phyloP scores from a whole-genome alignment of 2,113 vertebrate species.

The Xiphophorus couchianus region DNA sequence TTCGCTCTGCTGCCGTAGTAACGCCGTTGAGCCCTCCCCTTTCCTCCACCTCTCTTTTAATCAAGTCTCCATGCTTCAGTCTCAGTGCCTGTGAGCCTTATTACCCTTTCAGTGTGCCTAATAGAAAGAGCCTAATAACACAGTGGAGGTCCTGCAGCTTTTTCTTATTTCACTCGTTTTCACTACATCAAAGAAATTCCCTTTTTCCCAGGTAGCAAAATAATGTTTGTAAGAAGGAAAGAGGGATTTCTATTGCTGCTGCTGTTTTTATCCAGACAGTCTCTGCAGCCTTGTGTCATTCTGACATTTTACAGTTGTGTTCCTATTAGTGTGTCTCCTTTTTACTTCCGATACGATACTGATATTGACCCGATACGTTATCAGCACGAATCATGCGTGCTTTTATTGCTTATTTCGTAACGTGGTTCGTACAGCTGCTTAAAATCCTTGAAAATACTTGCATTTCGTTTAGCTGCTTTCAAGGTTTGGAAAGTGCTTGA shows the following conservation, averaged over 20 bases:
- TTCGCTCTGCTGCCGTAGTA: not conserved
- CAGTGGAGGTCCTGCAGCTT: conserved; percentile 38
- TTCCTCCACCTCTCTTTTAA: conserved; percentile 29
- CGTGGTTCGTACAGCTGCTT: too few species aligned
- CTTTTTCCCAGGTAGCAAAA: conserved; percentile 23
- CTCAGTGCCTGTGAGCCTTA: conserved; percentile 32
- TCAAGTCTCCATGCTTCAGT: conserved; percentile 32
- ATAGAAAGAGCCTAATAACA: conserved; percentile 56
- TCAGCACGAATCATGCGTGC: too few species aligned
- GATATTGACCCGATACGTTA: too few species aligned
- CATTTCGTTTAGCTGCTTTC: too few species aligned
- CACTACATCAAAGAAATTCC: conserved; percentile 34
- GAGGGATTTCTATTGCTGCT: not conserved
- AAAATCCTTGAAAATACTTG: too few species aligned
- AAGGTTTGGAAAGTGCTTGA: too few species aligned
- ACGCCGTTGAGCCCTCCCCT: conserved; percentile 3
- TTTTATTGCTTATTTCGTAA: too few species aligned
- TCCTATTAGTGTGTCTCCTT: not conserved
- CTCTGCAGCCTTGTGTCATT: not conserved
- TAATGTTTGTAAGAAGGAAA: conserved; percentile 8
- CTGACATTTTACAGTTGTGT: not conserved
- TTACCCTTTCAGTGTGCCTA: conserved; percentile 48
- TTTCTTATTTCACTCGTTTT: not conserved
- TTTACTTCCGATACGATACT: too few species aligned
- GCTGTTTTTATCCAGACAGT: not conserved